Evolutionary conservation across 2,113 vertebrate species (phyloP), one percentile per base, ranked within the genome.

Genomic region (Drymodes brunneopygia): DNA sequence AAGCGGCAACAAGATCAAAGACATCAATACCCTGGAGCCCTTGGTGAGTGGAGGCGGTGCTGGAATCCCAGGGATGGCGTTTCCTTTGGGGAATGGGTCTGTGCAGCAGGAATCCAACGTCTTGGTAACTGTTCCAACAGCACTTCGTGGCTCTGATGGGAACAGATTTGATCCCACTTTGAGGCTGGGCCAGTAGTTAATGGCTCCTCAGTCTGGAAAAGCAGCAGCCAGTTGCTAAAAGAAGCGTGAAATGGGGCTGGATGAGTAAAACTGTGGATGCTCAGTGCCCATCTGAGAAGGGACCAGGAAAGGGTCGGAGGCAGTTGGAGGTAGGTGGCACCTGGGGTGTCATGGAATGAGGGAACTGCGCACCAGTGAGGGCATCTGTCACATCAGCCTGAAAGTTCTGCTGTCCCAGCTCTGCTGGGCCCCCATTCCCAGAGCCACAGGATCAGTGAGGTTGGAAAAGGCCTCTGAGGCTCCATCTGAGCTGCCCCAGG

Each of bases 1-100:
- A 81, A 98, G 98, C 0, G 98, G 98, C 27, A 98, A 99, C 98
- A 98, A 98, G 96, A 98, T 98, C 96, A 98, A 98, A 81, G 98
- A 99, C 78, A 97, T 98, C 87, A 98, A 98, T 73, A 97, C 98
- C 42, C 81, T 99, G 92, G 97, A 99, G 90, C 95, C 98, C 38
- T 97, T 99, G 98, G 98, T 99, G 94, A 98, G 98, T 94, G 75
- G n/a, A 85, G 56, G 54, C 54, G 25, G 50, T 62, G 86, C 86
- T 92, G 88, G 58, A 16, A 9, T 47, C 61, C 45, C 11, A 82
- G 90, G 67, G 64, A 22, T 65, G 75, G 8, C 3, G 0, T 71
- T 93, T 69, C 94, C 86, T 75, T 38, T 83, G 88, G 93, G 93
- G 50, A 61, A 2, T 1, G 9, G 81, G 79, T 88, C 53, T 86